Conservation (phyloP, 2,888 invertebrate genomes). For the Ditylenchus weischeri region DNA sequence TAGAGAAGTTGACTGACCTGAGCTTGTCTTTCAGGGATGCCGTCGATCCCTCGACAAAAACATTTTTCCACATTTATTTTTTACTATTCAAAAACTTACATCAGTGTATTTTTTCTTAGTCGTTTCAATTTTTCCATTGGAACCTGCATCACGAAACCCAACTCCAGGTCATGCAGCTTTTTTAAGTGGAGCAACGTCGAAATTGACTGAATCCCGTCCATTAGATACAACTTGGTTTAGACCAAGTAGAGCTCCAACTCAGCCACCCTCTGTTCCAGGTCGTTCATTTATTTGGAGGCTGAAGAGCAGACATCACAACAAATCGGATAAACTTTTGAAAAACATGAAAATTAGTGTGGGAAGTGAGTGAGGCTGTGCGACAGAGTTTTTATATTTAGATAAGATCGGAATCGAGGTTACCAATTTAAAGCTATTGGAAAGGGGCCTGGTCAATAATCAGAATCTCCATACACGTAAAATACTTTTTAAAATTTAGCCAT, state of each 20-base stretch:
- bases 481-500: too few species aligned
- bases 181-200: slow-evolving; percentile 8
- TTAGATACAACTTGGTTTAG: not conserved
- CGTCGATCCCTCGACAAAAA: not conserved
- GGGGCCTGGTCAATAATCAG: too few species aligned
- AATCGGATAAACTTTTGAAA: too few species aligned
- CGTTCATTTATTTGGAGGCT: too few species aligned
- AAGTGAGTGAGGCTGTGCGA: too few species aligned
- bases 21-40: slow-evolving; percentile 6
- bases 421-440: too few species aligned
- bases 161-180: not conserved
- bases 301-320: too few species aligned
- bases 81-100: not conserved
- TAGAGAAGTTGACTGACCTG: slow-evolving; percentile 6
- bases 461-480: too few species aligned
- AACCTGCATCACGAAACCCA: slow-evolving; percentile 2
- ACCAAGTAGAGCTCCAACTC: slow-evolving; percentile 3
- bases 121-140: slow-evolving; percentile 2
- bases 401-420: too few species aligned
- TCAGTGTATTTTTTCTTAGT: not conserved
- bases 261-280: slow-evolving; percentile 2
- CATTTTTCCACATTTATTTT: not conserved
- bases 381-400: too few species aligned
- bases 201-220: not conserved
- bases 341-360: too few species aligned